Evolutionary conservation across 1,140 invertebrate genomes (phyloP).

Genomic region (Leptinotarsa defecta): DNA sequence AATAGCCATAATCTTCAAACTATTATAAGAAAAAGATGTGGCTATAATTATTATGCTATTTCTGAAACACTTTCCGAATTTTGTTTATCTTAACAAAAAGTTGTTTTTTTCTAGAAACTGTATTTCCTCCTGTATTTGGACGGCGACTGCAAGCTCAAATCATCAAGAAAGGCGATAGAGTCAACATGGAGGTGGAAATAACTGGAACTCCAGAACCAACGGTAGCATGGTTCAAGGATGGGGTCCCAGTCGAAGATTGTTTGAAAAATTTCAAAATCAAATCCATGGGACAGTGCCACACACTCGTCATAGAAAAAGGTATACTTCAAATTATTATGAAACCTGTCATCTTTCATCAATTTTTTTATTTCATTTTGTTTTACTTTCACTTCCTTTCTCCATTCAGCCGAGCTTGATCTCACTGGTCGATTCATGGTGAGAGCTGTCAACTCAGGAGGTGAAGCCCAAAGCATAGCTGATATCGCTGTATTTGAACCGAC

Average conservation of each 20-base stretch:
- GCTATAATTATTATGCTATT: neutral
- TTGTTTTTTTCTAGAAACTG: constrained; percentile 62
- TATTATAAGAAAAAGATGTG: too few species aligned
- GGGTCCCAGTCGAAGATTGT: constrained; percentile 61
- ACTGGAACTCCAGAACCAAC: constrained; percentile 74
- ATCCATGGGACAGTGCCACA: constrained; percentile 69
- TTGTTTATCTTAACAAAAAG: neutral
- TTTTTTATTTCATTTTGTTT: neutral
- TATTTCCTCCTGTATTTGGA: constrained; percentile 81
- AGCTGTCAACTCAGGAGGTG: constrained; percentile 74
- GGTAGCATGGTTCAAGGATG: constrained; percentile 78
- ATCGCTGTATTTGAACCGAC: constrained; percentile 73
- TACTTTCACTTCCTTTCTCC: neutral
- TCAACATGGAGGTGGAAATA: constrained; percentile 80
- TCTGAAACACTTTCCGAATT: neutral
- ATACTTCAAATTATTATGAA: constrained; percentile 7
- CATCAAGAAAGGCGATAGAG: constrained; percentile 71
- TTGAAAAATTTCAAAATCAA: constrained; percentile 60
- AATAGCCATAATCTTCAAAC: too few species aligned
- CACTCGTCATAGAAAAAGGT: constrained; percentile 74
- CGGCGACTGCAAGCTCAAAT: constrained; percentile 77
- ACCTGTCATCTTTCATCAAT: neutral
- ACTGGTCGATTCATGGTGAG: constrained; percentile 75
- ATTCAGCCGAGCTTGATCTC: constrained; percentile 64
- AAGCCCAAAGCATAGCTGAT: constrained; percentile 78